phyloP scores from a whole-genome alignment of 1,140 invertebrate genomes.

The Calosoma granatense region DNA sequence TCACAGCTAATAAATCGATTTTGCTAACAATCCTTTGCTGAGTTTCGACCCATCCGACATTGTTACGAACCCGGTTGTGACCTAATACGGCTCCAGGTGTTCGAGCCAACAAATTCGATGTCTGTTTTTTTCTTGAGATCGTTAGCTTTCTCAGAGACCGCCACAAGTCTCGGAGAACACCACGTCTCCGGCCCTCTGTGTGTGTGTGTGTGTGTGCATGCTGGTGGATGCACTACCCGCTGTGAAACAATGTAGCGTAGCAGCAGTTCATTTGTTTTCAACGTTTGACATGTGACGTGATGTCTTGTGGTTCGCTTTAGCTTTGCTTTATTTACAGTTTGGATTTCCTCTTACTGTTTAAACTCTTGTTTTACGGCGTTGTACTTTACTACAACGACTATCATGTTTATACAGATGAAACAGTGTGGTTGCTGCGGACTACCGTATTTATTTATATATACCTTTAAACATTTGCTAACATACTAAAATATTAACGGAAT shows the following conservation, averaged over 20 bases:
- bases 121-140: not conserved
- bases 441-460: not conserved
- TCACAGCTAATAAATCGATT: not conserved
- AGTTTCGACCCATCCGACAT: not conserved
- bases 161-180: not conserved
- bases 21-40: not conserved
- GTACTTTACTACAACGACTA: not conserved
- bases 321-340: not conserved
- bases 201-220: not conserved
- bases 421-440: too few species aligned
- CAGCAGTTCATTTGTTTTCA: slow-evolving; percentile 2
- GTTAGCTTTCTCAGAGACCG: not conserved
- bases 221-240: not conserved
- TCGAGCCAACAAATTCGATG: not conserved
- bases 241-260: slow-evolving; percentile 5
- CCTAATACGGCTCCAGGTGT: not conserved
- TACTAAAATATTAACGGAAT: not conserved
- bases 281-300: not conserved
- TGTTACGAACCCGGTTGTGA: too few species aligned
- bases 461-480: not conserved
- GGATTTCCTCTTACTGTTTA: not conserved
- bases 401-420: not conserved
- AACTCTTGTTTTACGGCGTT: not conserved
- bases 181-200: not conserved
- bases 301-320: not conserved